Percentiles rank a stretch among this genome's conserved stretches.
These are phyloP conservation scores for Zoanthus sociatus DNA, from an alignment of 92 coral and sea anemone species.

Conservation along the genomic window DNA sequence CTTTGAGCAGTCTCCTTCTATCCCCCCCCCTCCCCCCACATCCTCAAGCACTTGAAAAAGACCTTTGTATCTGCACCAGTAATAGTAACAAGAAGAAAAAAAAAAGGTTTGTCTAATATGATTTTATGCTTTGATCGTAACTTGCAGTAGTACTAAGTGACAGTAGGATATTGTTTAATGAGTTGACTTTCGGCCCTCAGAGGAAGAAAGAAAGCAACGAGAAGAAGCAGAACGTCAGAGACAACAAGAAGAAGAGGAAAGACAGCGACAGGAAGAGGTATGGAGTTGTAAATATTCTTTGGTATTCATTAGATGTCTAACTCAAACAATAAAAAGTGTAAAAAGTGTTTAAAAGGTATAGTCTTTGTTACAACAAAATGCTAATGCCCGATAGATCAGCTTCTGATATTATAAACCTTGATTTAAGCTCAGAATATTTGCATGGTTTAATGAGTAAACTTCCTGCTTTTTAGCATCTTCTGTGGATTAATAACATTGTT, in stretches of 20 bases:
- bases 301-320: not conserved
- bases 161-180: not conserved
- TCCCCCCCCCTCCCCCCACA: too few relatives aligned
- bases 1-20: too few relatives aligned
- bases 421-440: too few relatives aligned
- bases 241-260: conserved; percentile 37
- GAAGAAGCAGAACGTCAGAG: conserved; percentile 28
- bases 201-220: conserved; percentile 16
- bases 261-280: conserved; percentile 1
- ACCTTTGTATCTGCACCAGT: not conserved
- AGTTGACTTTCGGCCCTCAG: not conserved
- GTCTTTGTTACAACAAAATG: not conserved
- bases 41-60: not conserved
- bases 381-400: not conserved
- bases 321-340: not conserved
- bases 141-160: not conserved
- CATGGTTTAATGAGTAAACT: too few relatives aligned
- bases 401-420: not conserved
- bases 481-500: too few relatives aligned
- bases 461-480: too few relatives aligned
- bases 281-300: not conserved
- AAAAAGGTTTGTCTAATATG: not conserved
- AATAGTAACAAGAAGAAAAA: not conserved
- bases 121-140: not conserved
- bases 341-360: not conserved